Conservation (phyloP, 1,140 invertebrate genomes). For the Nymphalis io region DNA sequence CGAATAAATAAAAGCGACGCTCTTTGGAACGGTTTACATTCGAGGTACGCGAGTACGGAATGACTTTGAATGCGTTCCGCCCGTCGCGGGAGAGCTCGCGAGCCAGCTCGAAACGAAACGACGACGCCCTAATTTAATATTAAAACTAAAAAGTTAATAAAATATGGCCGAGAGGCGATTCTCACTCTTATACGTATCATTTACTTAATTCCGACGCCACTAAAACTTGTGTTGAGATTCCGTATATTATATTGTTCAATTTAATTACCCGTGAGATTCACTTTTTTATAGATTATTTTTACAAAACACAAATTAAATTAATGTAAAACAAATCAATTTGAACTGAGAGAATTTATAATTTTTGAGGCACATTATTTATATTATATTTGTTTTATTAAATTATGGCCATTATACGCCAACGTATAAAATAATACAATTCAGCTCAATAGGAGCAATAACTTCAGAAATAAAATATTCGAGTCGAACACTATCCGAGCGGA, state of each 20-base stretch:
- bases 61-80: not conserved
- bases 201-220: constrained; percentile 33
- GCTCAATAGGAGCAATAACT: not conserved
- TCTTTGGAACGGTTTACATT: constrained; percentile 65
- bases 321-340: not conserved
- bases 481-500: constrained; percentile 39
- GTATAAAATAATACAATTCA: not conserved
- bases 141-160: constrained; percentile 50
- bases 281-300: not conserved
- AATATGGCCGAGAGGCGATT: constrained; percentile 51
- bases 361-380: not conserved
- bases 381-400: not conserved
- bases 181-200: constrained; percentile 37
- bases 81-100: constrained; percentile 16
- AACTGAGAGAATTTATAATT: not conserved
- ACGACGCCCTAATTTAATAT: constrained; percentile 36
- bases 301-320: not conserved
- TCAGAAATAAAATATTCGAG: constrained; percentile 17
- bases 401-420: not conserved
- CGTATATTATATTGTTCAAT: constrained; percentile 5
- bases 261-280: not conserved
- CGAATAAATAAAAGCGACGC: constrained; percentile 71
- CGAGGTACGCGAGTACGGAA: not conserved
- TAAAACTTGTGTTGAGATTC: constrained; percentile 25
- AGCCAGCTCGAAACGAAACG: constrained; percentile 13